A percentile compares a stretch with the other conserved stretches of the same genome.
Conservation (phyloP, 2,113 vertebrate genomes). For the Scatophagus argus region DNA sequence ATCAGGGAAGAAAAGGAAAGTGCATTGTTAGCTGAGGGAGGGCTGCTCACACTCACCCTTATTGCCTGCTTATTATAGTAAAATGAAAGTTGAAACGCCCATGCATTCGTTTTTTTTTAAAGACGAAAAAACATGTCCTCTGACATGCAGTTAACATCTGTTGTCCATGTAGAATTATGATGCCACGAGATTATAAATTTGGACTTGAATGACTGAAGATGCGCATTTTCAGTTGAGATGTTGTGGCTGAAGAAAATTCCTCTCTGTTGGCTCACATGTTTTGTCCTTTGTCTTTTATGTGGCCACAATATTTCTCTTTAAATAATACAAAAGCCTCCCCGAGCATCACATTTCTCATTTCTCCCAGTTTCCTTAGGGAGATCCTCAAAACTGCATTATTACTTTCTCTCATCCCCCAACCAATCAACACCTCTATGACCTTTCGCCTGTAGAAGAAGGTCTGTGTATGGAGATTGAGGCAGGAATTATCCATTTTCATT, state of each 20-base stretch:
- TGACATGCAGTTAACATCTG: conserved; percentile 19
- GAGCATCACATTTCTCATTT: not conserved
- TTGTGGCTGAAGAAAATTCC: not conserved
- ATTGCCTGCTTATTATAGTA: not conserved
- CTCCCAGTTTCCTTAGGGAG: not conserved
- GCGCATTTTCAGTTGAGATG: not conserved
- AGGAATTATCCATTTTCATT: conserved; percentile 42
- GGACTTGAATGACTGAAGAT: not conserved
- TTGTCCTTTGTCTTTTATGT: not conserved
- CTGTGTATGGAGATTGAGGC: conserved; percentile 23
- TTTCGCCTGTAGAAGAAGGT: conserved; percentile 30
- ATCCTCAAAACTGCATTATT: not conserved
- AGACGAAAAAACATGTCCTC: not conserved
- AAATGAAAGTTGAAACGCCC: not conserved
- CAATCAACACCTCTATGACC: conserved; percentile 61
- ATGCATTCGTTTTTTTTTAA: not conserved
- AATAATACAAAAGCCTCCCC: conserved; percentile 18
- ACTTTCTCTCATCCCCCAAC: conserved; percentile 20
- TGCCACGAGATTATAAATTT: not conserved
- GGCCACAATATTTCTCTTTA: not conserved
- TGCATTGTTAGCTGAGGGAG: not conserved
- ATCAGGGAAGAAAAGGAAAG: not conserved
- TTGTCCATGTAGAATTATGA: conserved; percentile 2
- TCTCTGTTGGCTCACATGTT: not conserved
- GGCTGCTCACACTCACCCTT: not conserved